Conservation (phyloP, 2,113 vertebrate genomes). For the Pantherophis guttatus region DNA sequence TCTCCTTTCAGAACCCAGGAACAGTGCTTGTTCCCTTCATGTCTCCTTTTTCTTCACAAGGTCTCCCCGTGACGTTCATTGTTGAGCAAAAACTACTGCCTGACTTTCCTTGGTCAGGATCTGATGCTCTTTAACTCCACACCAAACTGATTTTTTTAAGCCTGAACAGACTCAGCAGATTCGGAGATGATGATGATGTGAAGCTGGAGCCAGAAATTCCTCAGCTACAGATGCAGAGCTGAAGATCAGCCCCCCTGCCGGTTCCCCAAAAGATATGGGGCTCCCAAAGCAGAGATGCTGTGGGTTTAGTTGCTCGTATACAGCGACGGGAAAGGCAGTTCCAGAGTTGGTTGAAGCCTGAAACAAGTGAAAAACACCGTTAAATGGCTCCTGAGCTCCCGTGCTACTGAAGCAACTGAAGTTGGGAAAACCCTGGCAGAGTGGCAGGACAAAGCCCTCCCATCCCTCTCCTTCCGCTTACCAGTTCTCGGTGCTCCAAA, state of each 20-base stretch:
- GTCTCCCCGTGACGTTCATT: background rate
- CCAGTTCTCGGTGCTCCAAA: constrained; percentile 94
- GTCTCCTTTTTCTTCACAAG: background rate
- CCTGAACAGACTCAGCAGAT: background rate
- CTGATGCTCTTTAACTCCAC: background rate
- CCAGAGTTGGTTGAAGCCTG: constrained; percentile 90
- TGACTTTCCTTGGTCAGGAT: background rate
- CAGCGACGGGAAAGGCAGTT: constrained; percentile 84
- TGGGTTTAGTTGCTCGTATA: constrained; percentile 66
- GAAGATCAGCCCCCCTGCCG: rapidly evolving
- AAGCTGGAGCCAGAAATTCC: background rate
- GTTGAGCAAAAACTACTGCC: background rate
- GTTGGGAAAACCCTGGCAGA: background rate
- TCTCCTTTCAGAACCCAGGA: background rate
- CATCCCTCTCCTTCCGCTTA: constrained; percentile 52
- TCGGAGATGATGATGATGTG: background rate
- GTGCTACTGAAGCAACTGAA: background rate
- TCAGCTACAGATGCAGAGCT: background rate
- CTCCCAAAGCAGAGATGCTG: background rate
- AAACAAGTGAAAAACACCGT: background rate
- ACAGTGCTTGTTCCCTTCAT: background rate
- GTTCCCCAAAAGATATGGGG: rapidly evolving
- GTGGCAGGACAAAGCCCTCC: background rate
- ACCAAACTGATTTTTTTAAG: too few relatives aligned
- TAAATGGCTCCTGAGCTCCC: background rate